Evolutionary conservation across 2,888 invertebrate genomes (phyloP).

Genomic region (Ophioninae sp.): DNA sequence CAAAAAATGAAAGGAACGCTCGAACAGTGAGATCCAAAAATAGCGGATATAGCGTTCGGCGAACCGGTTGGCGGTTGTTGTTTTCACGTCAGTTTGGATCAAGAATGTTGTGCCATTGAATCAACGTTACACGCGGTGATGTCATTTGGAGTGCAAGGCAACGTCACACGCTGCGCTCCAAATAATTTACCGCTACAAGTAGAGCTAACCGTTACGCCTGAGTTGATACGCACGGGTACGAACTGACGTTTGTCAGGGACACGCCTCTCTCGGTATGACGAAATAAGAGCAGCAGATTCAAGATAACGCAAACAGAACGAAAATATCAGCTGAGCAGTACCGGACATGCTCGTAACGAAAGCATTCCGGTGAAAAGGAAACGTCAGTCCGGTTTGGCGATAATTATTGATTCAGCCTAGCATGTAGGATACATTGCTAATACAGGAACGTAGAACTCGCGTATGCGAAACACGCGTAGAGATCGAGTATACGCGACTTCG

Average conservation of each 20-base stretch:
- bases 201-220: constrained; percentile 44
- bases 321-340: neutral
- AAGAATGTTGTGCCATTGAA: constrained; percentile 34
- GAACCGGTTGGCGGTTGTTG: neutral
- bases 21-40: neutral
- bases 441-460: neutral
- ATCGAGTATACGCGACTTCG: neutral
- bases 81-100: neutral
- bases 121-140: constrained; percentile 16
- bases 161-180: constrained; percentile 23
- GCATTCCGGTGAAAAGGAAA: constrained; percentile 13
- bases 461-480: neutral
- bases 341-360: constrained; percentile 11
- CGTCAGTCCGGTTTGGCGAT: neutral
- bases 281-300: constrained; percentile 27
- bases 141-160: constrained; percentile 48
- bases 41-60: neutral
- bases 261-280: constrained; percentile 58
- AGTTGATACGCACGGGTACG: constrained; percentile 36
- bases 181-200: constrained; percentile 37
- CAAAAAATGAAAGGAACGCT: neutral
- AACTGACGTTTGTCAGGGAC: constrained; percentile 43
- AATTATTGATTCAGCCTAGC: constrained; percentile 4
- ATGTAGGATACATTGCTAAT: neutral
- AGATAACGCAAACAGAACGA: neutral